These are phyloP conservation scores for Cosmia trapezina DNA, from an alignment of 2,888 invertebrate genomes.

Conservation along the genomic window DNA sequence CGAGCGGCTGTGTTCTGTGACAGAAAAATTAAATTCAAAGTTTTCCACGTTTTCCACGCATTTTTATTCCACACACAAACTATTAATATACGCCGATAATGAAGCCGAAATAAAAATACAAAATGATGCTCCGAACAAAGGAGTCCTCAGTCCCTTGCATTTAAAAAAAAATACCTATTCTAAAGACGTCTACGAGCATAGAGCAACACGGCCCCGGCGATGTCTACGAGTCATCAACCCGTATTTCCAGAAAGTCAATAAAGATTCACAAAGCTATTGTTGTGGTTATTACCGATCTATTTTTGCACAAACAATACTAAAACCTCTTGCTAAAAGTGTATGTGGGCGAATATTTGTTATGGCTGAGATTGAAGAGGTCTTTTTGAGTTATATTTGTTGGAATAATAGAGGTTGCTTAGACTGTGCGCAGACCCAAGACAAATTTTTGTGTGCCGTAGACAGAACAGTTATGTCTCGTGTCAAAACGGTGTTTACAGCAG, in stretches of 20 bases:
- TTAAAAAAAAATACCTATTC: slow-evolving; percentile 20
- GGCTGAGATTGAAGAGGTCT: slow-evolving; percentile 24
- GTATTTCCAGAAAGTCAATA: slow-evolving; percentile 26
- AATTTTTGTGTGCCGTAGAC: neutral
- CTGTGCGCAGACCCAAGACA: neutral
- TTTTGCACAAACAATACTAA: slow-evolving; percentile 24
- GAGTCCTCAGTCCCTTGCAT: neutral
- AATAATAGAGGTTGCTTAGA: slow-evolving; percentile 22
- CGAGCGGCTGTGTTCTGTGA: no score
- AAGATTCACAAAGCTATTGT: slow-evolving; percentile 14
- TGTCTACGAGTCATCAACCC: slow-evolving; percentile 4
- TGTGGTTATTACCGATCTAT: slow-evolving; percentile 26
- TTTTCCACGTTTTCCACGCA: no score
- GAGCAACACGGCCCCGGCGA: no score
- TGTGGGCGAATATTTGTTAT: slow-evolving; percentile 36
- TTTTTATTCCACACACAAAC: no score
- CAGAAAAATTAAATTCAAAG: no score
- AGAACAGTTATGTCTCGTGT: neutral
- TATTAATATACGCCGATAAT: neutral
- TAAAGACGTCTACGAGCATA: neutral
- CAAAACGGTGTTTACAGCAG: no score
- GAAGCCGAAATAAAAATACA: neutral
- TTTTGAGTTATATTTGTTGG: slow-evolving; percentile 23
- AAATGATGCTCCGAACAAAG: neutral
- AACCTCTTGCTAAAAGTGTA: slow-evolving; percentile 3